Percentiles rank a stretch among this genome's conserved stretches.
Evolutionary conservation across 2,113 vertebrate genomes (phyloP).

Genomic region (Hirundichthys speculiger): DNA sequence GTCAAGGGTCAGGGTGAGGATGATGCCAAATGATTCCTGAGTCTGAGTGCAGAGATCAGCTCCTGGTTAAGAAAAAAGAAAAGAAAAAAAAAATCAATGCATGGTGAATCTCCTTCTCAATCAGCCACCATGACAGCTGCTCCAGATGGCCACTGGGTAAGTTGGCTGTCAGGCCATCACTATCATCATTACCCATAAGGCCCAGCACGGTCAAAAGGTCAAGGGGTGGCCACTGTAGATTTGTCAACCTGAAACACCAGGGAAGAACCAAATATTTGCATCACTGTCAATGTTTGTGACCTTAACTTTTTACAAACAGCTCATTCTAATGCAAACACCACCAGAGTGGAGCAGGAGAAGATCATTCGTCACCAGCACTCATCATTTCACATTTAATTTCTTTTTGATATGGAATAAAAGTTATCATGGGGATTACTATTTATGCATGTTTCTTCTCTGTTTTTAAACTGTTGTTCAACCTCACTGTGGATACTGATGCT

Average conservation of each 20-base stretch:
- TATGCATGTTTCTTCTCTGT: slow-evolving; percentile 7
- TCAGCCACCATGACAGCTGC: slow-evolving; percentile 76
- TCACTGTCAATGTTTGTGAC: slow-evolving; percentile 45
- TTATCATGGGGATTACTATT: slow-evolving; percentile 3
- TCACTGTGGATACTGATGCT: slow-evolving; percentile 1
- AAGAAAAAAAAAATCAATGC: slow-evolving; percentile 67
- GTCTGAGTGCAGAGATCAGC: slow-evolving; percentile 21
- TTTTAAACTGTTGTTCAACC: neutral
- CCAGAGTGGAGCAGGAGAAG: slow-evolving; percentile 11
- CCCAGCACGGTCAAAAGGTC: slow-evolving; percentile 71
- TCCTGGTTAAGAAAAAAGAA: slow-evolving; percentile 13
- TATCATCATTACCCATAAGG: slow-evolving; percentile 80
- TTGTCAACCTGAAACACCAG: slow-evolving; percentile 63
- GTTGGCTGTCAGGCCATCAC: slow-evolving; percentile 77
- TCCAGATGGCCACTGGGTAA: slow-evolving; percentile 81
- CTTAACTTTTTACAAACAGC: slow-evolving; percentile 50
- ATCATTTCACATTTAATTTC: slow-evolving; percentile 23
- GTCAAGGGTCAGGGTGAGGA: slow-evolving; percentile 70
- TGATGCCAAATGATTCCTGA: slow-evolving; percentile 45
- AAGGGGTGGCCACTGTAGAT: slow-evolving; percentile 64
- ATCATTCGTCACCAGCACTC: slow-evolving; percentile 32
- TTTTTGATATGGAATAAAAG: slow-evolving; percentile 16
- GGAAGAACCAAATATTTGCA: slow-evolving; percentile 56
- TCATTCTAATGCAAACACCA: slow-evolving; percentile 21
- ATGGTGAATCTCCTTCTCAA: slow-evolving; percentile 78